Base-by-base conservation (phyloP, 2,888 invertebrate genomes). In the Parnassius glacialis region DNA sequence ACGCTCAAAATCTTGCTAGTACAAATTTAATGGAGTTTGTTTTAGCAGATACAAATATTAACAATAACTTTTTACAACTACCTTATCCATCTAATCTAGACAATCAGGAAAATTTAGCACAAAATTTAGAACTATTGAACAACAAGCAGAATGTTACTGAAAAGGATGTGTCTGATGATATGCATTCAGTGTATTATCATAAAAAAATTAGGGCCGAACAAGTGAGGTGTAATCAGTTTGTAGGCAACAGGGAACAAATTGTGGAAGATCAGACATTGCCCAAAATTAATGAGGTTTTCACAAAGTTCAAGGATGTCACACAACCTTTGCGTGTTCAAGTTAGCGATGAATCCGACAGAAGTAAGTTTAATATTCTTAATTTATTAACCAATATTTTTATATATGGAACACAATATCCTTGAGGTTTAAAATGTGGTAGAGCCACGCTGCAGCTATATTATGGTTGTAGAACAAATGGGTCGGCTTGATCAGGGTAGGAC, bases 291-390 rank as follows among this genome's bases (percentile, higher is more conserved):
- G 81, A 83, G 10, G 85, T 73, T 0, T 89, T 89, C 54, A 79
- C 70, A 10, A 74, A 72, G 10, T 84, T 86, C 20, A 77, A 67
- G 5, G 74, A 79, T 62, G 57, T 76, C 1, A 73, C 67, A 0
- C 76, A 78, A 52, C 83, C 87, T 0, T 63, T 85, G 25, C 79
- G 79, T 65, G 75, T 84, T 1, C 78, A 86, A 71, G 82, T 83
- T 20, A 71, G 78, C 20, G 68, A 68, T 16, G 50, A 42, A 2
- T 11, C 11, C 3, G 81, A 81, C 16, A 71, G 70, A 64, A 67
- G 87, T 87, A 69, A 80, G 82, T 74, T 41, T 50, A 10, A 47
- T 52, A 34, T 34, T 20, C 20, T 20, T 34, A 34, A 7, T 34
- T 7, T 7, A 34, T 7, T 34, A 34, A 34, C 34, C 34, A 34